A percentile compares a stretch with the other conserved stretches of the same genome.
Conservation (phyloP, 2,888 invertebrate genomes). For the Ochropleura plecta region DNA sequence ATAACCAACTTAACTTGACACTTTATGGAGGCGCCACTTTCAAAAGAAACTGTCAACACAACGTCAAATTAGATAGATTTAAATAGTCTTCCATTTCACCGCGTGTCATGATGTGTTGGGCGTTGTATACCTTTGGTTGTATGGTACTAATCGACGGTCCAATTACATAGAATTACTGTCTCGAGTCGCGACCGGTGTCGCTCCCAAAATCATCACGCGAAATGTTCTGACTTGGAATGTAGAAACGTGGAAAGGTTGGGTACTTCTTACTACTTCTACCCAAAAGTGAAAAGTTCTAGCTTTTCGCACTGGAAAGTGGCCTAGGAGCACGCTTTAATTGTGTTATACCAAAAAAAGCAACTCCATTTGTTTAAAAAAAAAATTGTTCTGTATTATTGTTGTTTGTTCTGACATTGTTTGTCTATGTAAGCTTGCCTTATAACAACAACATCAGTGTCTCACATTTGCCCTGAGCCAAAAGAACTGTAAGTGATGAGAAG, state of each 20-base stretch:
- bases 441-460: neutral
- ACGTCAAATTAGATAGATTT: neutral
- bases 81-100: neutral
- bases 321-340: neutral
- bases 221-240: conserved; percentile 57
- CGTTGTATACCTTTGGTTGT: conserved; percentile 36
- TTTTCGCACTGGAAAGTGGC: neutral
- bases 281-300: neutral
- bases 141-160: conserved; percentile 63
- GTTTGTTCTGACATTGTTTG: too few species aligned
- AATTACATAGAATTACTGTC: conserved; percentile 77
- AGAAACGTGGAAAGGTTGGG: conserved; percentile 43
- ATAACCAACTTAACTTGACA: conserved; percentile 7
- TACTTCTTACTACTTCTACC: too few species aligned
- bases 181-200: conserved; percentile 55
- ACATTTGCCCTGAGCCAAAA: neutral
- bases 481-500: neutral
- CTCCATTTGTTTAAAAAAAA: neutral
- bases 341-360: neutral
- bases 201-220: conserved; percentile 73
- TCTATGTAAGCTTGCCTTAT: too few species aligned
- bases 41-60: neutral
- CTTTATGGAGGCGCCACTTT: conserved; percentile 14
- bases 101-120: conserved; percentile 13
- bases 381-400: too few species aligned